Base-by-base conservation (phyloP, 2,113 vertebrate genomes). In the Rhagologus leucostigma region DNA sequence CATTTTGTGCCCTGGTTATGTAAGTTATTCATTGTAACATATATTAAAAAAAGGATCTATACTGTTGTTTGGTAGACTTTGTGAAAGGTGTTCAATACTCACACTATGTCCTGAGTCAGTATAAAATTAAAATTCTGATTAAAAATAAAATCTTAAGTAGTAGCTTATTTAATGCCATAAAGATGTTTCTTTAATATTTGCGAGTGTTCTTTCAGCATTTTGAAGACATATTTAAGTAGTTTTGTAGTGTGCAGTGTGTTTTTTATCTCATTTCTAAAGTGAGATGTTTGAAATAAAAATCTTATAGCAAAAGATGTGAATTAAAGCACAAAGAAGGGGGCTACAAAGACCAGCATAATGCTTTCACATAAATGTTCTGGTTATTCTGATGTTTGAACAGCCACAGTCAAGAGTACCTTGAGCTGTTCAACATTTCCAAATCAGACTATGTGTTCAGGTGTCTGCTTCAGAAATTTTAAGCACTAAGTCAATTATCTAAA, bases 271-370 rank as follows among this genome's bases (percentile, higher is more conserved):
- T 65, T 85, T 94, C 60, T 60, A 4, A 84, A 16, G 5, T 59
- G 81, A 80, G 32, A 13, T 1, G 1, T 80, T 41, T 68, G 57
- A 89, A 89, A 57, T 62, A 65, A 87, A 77, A 87, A 35, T 56
- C 16, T 15, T 2, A 3, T 5, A 52, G 35, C 0, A n/a, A 37
- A 65, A 83, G 8, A 30, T 39, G 13, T 0, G 2, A 62, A n/a
- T 69, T 52, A 64, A 81, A 78, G 19, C 37, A 37, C 9, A 16
- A 42, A 76, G 33, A 73, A 27, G 46, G 77, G 59, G 21, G 16
- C 74, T 56, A 33, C 18, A 69, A 44, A 59, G 50, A 32, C 23
- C 6, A 23, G 16, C 19, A 7, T 47, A 27, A 56, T 24, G 6
- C 57, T 82, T 90, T 62, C 42, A 32, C 7, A 49, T 35, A 49